Evolutionary conservation across 2,888 invertebrate species (phyloP), one percentile per base, ranked within the genome.

Genomic region (Ichneumoninae sp.): DNA sequence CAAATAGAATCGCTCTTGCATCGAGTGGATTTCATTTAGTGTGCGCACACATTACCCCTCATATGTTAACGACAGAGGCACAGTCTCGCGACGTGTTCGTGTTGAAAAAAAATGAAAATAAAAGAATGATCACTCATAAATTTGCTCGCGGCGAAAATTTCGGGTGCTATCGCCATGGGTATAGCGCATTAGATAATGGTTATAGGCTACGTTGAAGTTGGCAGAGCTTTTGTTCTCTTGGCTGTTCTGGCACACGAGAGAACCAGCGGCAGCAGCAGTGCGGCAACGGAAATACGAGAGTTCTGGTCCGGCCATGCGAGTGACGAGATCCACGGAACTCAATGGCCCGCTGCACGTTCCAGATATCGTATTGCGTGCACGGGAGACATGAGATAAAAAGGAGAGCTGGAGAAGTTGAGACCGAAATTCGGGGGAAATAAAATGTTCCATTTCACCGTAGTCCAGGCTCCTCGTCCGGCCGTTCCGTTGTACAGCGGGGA

Each of bases 291-390:
- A 82, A 84, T 79, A 79, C 81, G 79, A 79, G 74, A 22, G 50
- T 66, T 66, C 70, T 50, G 47, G 68, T 2, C 44, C n/a, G 70
- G 57, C 70, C 36, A 70, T 82, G 40, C 70, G 22, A 79, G 52
- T 71, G 75, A 82, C 78, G 79, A 79, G 84, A 81, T 75, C 74
- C 70, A 57, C 47, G 74, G 65, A 78, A 79, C 81, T 70, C 78
- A 79, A 84, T 75, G 82, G 70, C 71, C 78, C 81, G 81, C 70
- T 84, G 74, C 57, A 75, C 84, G 75, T 84, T 79, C 71, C 81
- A 57, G 74, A 75, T 84, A 82, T 84, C 75, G 66, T 79, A 65
- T 81, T 78, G 78, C 84, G 40, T 52, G 26, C 22, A 44, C 19
- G 44, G 44, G 30, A 57, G 62, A 62, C 36, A 60, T 36, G 44